phyloP scores from a whole-genome alignment of 2,113 vertebrate species.

The Ramphastos sulfuratus region DNA sequence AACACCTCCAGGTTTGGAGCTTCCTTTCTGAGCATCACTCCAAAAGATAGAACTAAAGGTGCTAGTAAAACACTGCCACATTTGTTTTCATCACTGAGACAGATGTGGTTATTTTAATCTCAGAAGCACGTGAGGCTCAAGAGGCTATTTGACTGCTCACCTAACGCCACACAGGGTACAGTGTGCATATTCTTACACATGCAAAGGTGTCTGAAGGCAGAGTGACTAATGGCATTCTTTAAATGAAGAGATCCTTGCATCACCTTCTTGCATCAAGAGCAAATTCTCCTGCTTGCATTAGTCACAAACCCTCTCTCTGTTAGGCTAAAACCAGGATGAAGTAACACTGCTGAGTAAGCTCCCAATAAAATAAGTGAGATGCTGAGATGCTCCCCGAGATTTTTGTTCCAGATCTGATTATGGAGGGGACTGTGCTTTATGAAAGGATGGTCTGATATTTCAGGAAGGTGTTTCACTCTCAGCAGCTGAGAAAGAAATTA shows the following conservation, averaged over 20 bases:
- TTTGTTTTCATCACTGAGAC: not conserved
- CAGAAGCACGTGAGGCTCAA: not conserved
- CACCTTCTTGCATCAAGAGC: not conserved
- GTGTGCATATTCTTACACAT: not conserved
- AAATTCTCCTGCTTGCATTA: not conserved
- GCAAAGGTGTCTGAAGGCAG: not conserved
- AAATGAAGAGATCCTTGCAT: not conserved
- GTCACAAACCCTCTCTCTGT: not conserved
- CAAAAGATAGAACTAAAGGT: not conserved
- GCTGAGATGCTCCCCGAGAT: not conserved
- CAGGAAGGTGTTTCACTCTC: slow-evolving; percentile 24
- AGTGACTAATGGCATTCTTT: slow-evolving; percentile 13
- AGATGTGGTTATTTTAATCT: not conserved
- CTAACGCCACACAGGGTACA: not conserved
- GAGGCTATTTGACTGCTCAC: not conserved
- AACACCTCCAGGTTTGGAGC: no score
- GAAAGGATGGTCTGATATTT: slow-evolving; percentile 1
- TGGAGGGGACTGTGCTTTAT: not conserved
- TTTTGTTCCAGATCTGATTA: not conserved
- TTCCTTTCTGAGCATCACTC: not conserved
- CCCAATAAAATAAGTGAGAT: not conserved
- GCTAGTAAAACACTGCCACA: not conserved
- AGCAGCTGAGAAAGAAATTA: slow-evolving; percentile 26
- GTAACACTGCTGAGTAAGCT: not conserved
- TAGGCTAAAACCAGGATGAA: not conserved